These are phyloP conservation scores for Sminthurides aquaticus DNA, from an alignment of 2,888 invertebrate genomes.

Conservation along the genomic window DNA sequence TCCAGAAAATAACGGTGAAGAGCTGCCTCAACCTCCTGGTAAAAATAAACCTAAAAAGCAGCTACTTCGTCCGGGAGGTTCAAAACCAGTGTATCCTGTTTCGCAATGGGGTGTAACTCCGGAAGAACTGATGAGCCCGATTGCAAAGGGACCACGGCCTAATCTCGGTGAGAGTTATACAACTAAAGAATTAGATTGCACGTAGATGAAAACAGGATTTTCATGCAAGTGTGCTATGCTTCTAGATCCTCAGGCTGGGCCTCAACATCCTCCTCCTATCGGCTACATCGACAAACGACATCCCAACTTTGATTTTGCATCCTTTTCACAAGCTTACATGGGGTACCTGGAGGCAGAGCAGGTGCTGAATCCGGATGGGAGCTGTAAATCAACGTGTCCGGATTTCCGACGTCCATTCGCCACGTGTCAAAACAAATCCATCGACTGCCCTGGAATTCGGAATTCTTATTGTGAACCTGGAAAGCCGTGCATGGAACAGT, in stretches of 20 bases:
- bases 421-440: constrained; percentile 19
- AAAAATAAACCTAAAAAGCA: too few species aligned
- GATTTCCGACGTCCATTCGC: constrained; percentile 18
- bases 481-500: constrained; percentile 16
- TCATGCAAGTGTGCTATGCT: too few species aligned
- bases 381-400: constrained; percentile 22
- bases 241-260: constrained; percentile 19
- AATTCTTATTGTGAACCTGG: constrained; percentile 17
- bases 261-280: background rate
- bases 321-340: background rate
- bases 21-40: too few species aligned
- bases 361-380: constrained; percentile 25
- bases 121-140: too few species aligned
- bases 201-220: too few species aligned
- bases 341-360: constrained; percentile 15
- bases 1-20: too few species aligned
- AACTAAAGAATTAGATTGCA: too few species aligned
- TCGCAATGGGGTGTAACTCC: too few species aligned
- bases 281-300: constrained; percentile 21
- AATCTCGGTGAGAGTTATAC: too few species aligned
- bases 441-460: constrained; percentile 14
- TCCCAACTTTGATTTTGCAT: background rate
- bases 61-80: constrained; percentile 10
- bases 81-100: too few species aligned
- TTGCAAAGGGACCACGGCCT: too few species aligned